These are phyloP conservation scores for Ariopsis seemanni DNA, from an alignment of 2,113 vertebrate genomes.

Conservation along the genomic window DNA sequence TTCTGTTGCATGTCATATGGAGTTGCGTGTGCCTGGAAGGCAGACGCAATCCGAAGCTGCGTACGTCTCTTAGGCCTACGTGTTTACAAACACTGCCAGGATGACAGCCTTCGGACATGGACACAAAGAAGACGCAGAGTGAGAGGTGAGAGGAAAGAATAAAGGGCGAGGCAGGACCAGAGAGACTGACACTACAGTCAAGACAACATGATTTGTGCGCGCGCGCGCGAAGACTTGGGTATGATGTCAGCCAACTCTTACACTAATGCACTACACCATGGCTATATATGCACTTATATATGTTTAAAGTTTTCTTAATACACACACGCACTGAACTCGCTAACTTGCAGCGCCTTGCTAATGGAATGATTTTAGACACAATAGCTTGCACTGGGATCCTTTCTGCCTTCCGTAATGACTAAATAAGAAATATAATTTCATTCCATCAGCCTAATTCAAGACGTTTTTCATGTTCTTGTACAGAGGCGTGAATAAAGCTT, in stretches of 20 bases:
- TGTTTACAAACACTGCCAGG: slow-evolving; percentile 61
- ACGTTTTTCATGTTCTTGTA: slow-evolving; percentile 60
- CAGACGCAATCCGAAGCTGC: slow-evolving; percentile 47
- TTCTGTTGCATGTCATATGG: slow-evolving; percentile 73
- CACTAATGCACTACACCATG: background rate
- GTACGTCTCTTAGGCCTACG: slow-evolving; percentile 34
- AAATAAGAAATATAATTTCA: slow-evolving; percentile 64
- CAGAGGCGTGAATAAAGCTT: slow-evolving; percentile 59
- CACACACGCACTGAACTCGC: slow-evolving; percentile 11
- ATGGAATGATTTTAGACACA: slow-evolving; percentile 47
- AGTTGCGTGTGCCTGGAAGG: slow-evolving; percentile 55
- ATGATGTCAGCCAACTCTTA: slow-evolving; percentile 11
- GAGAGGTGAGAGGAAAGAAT: background rate
- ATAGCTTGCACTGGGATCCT: slow-evolving; percentile 54
- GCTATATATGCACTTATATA: slow-evolving; percentile 11
- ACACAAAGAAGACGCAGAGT: background rate
- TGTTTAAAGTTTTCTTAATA: slow-evolving; percentile 22
- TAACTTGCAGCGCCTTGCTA: slow-evolving; percentile 36
- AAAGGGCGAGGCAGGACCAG: slow-evolving; percentile 15
- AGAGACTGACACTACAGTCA: slow-evolving; percentile 16
- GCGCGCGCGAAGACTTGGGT: background rate
- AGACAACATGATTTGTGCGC: background rate
- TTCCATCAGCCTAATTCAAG: slow-evolving; percentile 63
- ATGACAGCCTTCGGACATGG: slow-evolving; percentile 8
- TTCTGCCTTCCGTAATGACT: slow-evolving; percentile 53